phyloP scores from a whole-genome alignment of 1,140 invertebrate genomes.

The Philotrypesis tridentata region DNA sequence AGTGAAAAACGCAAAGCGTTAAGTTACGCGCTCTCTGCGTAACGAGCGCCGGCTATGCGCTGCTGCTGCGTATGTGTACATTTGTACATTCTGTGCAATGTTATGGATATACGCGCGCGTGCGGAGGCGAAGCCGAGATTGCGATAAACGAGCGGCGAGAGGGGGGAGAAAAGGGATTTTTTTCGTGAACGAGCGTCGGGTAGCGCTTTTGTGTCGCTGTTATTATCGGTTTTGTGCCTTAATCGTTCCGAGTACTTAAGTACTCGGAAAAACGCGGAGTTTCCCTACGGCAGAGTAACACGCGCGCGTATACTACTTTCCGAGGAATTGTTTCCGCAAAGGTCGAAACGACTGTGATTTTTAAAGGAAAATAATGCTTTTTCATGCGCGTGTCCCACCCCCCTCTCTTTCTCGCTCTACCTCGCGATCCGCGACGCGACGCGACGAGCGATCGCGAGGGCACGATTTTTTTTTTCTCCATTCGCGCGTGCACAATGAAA shows the following conservation, averaged over 20 bases:
- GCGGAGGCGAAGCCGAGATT: not conserved
- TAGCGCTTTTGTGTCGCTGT: no score
- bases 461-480: not conserved
- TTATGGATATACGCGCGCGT: no score
- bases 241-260: not conserved
- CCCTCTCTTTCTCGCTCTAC: no score
- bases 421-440: no score
- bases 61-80: no score
- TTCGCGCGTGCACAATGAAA: not conserved
- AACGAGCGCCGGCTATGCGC: not conserved
- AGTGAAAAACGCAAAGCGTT: slow-evolving; percentile 5
- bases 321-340: slow-evolving; percentile 25
- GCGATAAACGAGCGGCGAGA: not conserved
- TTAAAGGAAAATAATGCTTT: slow-evolving; percentile 14
- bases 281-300: not conserved
- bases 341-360: slow-evolving; percentile 2
- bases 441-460: no score
- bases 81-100: no score
- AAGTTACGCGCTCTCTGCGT: not conserved
- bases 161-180: not conserved
- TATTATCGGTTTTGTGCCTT: not conserved
- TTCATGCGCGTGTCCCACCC: no score
- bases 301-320: not conserved
- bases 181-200: not conserved
- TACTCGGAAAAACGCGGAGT: not conserved